These are phyloP conservation scores for Brachionichthys hirsutus DNA, from an alignment of 2,113 vertebrate genomes.

Conservation along the genomic window DNA sequence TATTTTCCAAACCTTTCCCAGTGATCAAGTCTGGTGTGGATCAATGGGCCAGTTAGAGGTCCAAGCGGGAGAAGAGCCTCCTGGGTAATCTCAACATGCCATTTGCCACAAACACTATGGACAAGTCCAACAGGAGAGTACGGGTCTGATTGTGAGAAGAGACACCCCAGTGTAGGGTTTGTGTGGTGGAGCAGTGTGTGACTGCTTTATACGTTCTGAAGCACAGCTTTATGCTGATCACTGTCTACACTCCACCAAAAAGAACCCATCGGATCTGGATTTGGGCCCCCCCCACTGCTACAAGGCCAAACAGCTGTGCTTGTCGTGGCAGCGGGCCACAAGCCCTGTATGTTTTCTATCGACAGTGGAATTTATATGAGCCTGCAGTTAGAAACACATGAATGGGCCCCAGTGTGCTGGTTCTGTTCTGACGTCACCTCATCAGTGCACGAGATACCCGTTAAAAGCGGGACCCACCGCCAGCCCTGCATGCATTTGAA, in stretches of 20 bases:
- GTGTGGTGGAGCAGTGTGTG: background rate
- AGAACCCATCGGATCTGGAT: conserved; percentile 7
- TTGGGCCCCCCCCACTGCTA: conserved; percentile 25
- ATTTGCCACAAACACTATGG: conserved; percentile 52
- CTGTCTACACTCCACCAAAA: background rate
- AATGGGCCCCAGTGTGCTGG: conserved; percentile 68
- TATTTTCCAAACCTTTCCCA: conserved; percentile 57
- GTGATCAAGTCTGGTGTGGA: conserved; percentile 60
- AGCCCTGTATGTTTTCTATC: conserved; percentile 66
- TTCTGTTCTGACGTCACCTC: conserved; percentile 63
- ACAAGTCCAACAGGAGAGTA: conserved; percentile 10
- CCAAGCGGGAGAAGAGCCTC: conserved; percentile 67
- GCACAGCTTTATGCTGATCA: background rate
- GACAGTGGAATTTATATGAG: conserved; percentile 75
- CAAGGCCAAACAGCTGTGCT: conserved; percentile 64
- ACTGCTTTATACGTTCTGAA: no score
- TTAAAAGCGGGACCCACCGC: conserved; percentile 38
- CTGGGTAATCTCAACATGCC: conserved; percentile 57
- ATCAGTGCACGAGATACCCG: conserved; percentile 47
- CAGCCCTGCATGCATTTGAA: conserved; percentile 30
- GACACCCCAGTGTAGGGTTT: conserved; percentile 11
- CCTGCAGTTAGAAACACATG: conserved; percentile 66
- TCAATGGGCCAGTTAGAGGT: conserved; percentile 57
- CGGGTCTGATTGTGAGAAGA: conserved; percentile 10
- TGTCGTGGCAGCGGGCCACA: conserved; percentile 42